Evolutionary conservation across 2,888 invertebrate species (phyloP).

Genomic region (Sialis lutaria): DNA sequence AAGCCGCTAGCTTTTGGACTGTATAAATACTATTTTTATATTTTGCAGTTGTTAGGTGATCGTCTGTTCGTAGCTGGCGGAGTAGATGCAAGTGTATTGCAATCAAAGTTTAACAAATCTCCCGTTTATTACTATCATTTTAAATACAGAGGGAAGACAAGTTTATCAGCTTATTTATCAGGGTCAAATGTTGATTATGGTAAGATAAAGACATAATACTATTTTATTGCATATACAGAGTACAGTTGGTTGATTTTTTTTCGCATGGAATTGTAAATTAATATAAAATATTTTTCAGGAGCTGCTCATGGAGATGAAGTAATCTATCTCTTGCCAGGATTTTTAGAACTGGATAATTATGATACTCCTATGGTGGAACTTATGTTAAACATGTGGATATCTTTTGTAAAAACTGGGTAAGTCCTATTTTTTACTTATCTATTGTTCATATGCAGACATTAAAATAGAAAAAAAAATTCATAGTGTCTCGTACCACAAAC

Average conservation of each 20-base stretch:
- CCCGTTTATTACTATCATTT: slow-evolving; percentile 43
- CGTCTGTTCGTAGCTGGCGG: slow-evolving; percentile 36
- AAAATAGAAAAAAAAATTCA: too few relatives aligned
- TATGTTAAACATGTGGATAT: slow-evolving; percentile 31
- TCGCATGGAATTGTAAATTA: too few relatives aligned
- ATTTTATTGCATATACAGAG: background rate
- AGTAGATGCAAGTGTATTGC: slow-evolving; percentile 34
- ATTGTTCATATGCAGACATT: too few relatives aligned
- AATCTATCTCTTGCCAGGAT: slow-evolving; percentile 31
- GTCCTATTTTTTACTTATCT: background rate
- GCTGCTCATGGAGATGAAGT: slow-evolving; percentile 24
- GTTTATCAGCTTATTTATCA: slow-evolving; percentile 20
- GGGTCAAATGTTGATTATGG: slow-evolving; percentile 32
- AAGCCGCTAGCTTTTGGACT: too few relatives aligned
- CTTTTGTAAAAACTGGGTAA: slow-evolving; percentile 34
- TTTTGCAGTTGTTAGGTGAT: slow-evolving; percentile 37
- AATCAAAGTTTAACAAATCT: slow-evolving; percentile 31
- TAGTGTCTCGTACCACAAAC: too few relatives aligned
- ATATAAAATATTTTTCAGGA: background rate
- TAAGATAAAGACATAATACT: background rate
- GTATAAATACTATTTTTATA: background rate
- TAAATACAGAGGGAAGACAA: slow-evolving; percentile 18
- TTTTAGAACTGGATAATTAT: slow-evolving; percentile 22
- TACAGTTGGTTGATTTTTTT: background rate
- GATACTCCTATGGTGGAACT: slow-evolving; percentile 29